A percentile compares a stretch with the other conserved stretches of the same genome.
Conservation (phyloP, 2,888 invertebrate species). For the Periphyllus acericola region DNA sequence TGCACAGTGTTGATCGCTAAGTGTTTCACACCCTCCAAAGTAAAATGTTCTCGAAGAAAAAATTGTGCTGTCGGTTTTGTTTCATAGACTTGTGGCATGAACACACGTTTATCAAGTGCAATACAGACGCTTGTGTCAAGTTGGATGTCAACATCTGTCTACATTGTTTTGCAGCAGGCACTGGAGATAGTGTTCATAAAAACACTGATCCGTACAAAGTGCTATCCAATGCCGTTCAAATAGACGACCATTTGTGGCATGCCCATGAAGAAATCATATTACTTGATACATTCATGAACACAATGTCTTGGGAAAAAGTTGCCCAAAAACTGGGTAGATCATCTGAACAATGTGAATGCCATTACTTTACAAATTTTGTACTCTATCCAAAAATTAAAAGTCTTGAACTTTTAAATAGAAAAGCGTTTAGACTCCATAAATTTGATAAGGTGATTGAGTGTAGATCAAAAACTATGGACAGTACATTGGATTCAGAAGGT, state of each 20-base stretch:
- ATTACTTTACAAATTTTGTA: conserved; percentile 50
- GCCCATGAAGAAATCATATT: conserved; percentile 45
- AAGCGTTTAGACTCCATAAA: conserved; percentile 32
- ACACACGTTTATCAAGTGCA: conserved; percentile 45
- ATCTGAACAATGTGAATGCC: conserved; percentile 36
- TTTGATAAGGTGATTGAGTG: neutral
- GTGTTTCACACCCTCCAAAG: neutral
- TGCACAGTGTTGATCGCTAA: neutral
- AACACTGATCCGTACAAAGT: conserved; percentile 48
- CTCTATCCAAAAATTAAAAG: conserved; percentile 39
- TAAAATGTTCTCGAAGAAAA: conserved; percentile 1
- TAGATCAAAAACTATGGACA: neutral
- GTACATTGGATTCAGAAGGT: conserved; percentile 40
- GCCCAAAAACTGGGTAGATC: conserved; percentile 8
- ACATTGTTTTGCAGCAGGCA: conserved; percentile 46
- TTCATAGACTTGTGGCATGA: conserved; percentile 42
- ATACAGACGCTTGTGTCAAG: neutral
- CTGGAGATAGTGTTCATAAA: conserved; percentile 28
- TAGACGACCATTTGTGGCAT: conserved; percentile 14
- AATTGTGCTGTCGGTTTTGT: conserved; percentile 33
- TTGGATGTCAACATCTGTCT: conserved; percentile 13
- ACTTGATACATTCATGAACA: conserved; percentile 46
- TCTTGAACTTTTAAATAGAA: conserved; percentile 14
- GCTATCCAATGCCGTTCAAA: conserved; percentile 23
- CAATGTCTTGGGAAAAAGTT: conserved; percentile 52